Evolutionary conservation across 1,140 invertebrate species (phyloP).

Genomic region (Drosophila nigrodunni): DNA sequence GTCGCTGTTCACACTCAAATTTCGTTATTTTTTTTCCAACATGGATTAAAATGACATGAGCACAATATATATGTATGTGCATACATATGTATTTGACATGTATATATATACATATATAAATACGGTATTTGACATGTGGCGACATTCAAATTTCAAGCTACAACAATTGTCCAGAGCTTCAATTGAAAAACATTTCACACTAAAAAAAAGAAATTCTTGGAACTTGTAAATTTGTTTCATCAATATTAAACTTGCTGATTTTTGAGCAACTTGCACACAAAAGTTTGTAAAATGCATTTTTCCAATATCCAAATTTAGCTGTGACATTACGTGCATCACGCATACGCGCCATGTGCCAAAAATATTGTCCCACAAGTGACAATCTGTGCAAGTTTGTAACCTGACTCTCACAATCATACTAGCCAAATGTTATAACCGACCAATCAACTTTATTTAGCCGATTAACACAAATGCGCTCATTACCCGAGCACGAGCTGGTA

Average conservation of each 20-base stretch:
- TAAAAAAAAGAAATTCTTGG: conserved; percentile 17
- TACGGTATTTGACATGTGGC: conserved; percentile 25
- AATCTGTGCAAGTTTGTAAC: conserved; percentile 4
- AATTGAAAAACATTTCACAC: conserved; percentile 32
- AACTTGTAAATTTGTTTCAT: conserved; percentile 20
- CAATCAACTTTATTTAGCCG: conserved; percentile 50
- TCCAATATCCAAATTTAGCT: not conserved
- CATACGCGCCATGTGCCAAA: conserved; percentile 36
- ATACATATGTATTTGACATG: not conserved
- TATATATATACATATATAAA: not conserved
- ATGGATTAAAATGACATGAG: conserved; percentile 29
- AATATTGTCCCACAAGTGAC: not conserved
- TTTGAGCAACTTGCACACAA: not conserved
- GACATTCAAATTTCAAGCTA: conserved; percentile 47
- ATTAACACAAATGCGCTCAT: conserved; percentile 51
- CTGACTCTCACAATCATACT: not conserved
- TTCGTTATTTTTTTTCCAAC: conserved; percentile 7
- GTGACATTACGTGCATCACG: conserved; percentile 29
- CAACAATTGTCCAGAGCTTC: conserved; percentile 13
- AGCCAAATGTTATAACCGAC: conserved; percentile 3
- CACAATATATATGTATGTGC: conserved; percentile 4
- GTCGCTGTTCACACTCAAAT: conserved; percentile 30
- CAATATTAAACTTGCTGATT: conserved; percentile 20
- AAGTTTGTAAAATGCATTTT: conserved; percentile 23
- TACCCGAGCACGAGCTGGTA: conserved; percentile 39